These are phyloP conservation scores for Oligia strigilis DNA, from an alignment of 2,888 invertebrate genomes.

Conservation along the genomic window DNA sequence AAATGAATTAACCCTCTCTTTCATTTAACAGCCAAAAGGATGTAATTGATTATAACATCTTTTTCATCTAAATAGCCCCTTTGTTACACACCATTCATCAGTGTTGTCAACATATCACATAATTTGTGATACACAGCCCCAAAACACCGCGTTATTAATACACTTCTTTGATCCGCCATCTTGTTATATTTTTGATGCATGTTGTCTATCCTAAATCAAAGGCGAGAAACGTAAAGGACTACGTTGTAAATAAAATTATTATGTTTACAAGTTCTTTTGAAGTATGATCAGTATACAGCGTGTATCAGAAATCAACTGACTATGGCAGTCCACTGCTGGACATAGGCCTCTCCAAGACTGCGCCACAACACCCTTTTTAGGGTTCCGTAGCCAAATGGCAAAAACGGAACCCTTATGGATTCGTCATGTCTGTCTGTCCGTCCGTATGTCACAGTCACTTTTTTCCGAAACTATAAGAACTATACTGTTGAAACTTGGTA, in stretches of 20 bases:
- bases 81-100: constrained; percentile 51
- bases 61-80: constrained; percentile 44
- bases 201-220: constrained; percentile 47
- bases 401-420: no score
- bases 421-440: no score
- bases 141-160: constrained; percentile 33
- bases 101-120: constrained; percentile 26
- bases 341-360: background rate
- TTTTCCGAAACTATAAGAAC: no score
- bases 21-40: constrained; percentile 30
- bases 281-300: constrained; percentile 1
- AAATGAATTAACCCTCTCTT: constrained; percentile 23
- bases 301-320: background rate
- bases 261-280: constrained; percentile 48
- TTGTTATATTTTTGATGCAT: constrained; percentile 21
- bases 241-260: constrained; percentile 36
- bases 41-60: constrained; percentile 32
- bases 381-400: no score
- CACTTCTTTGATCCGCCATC: constrained; percentile 58
- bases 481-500: no score
- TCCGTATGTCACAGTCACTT: no score
- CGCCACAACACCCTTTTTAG: background rate
- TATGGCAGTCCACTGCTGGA: background rate
- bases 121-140: constrained; percentile 34
- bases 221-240: constrained; percentile 16